phyloP scores from a whole-genome alignment of 2,113 vertebrate genomes.

The Chelonoidis abingdonii region DNA sequence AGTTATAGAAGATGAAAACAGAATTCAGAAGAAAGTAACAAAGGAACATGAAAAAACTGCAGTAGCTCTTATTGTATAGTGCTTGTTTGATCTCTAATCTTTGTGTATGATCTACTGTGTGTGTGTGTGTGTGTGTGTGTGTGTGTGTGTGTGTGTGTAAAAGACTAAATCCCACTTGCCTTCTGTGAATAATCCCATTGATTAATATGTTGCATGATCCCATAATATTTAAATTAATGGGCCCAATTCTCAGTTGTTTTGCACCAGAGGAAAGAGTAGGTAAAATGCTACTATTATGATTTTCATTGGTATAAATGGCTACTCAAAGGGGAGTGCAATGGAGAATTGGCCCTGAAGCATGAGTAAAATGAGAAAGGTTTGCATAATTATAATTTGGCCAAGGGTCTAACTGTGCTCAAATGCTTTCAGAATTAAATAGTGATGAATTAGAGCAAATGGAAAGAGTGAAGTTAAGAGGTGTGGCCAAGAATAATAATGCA shows the following conservation, averaged over 20 bases:
- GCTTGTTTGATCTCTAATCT: not conserved
- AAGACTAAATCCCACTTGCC: not conserved
- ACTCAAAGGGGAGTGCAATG: not conserved
- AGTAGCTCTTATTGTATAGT: not conserved
- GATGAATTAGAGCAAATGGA: not conserved
- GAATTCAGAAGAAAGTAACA: constrained; percentile 26
- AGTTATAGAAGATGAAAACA: constrained; percentile 49
- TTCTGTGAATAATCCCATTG: not conserved
- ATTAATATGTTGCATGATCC: not conserved
- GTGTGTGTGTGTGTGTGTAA: too few species aligned
- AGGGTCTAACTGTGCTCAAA: not conserved
- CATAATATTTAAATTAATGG: not conserved
- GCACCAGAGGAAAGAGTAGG: not conserved
- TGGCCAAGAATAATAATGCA: not conserved
- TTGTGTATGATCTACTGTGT: not conserved
- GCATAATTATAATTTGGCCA: constrained; percentile 50
- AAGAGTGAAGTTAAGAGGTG: not conserved
- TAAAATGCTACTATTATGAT: not conserved
- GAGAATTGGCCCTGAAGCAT: constrained; percentile 3
- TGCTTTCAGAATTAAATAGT: not conserved
- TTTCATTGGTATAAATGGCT: not conserved
- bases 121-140: too few species aligned
- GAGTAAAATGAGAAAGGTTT: constrained; percentile 24
- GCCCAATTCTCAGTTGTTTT: not conserved
- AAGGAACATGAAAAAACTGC: constrained; percentile 38